A percentile compares a stretch with the other conserved stretches of the same genome.
Conservation (phyloP, 2,797 vertebrate species). For the Emydoidea blandingii region DNA sequence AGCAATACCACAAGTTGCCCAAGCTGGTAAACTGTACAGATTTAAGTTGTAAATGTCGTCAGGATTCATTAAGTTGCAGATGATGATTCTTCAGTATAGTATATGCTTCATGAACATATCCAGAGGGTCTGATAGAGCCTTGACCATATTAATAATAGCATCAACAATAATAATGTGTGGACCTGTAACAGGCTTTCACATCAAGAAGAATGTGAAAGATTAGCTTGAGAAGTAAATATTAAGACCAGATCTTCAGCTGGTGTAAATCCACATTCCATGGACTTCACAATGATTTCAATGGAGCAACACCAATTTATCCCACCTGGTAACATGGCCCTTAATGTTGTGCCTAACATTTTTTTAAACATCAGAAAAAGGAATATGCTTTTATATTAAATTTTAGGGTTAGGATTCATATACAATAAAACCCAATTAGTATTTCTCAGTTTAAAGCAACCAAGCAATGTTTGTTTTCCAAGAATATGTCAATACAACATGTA, state of each 20-base stretch:
- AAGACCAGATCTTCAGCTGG: conserved; percentile 32
- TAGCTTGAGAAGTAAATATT: neutral
- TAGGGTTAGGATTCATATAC: neutral
- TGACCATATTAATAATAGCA: neutral
- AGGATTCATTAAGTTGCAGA: neutral
- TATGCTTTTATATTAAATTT: neutral
- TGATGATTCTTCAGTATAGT: neutral
- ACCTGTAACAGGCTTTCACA: neutral
- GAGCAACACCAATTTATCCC: neutral
- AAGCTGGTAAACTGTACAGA: neutral
- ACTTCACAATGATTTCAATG: neutral
- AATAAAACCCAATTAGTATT: neutral
- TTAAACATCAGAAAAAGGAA: neutral
- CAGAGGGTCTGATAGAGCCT: neutral
- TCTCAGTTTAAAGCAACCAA: conserved; percentile 38
- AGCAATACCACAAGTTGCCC: fast-evolving
- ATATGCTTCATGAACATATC: neutral
- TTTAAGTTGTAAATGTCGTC: neutral
- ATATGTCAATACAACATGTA: neutral
- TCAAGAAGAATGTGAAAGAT: neutral
- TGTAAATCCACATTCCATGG: neutral
- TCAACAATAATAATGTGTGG: neutral
- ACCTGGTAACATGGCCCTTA: neutral
- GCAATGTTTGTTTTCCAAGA: neutral
- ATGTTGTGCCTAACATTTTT: neutral